A percentile compares a stretch with the other conserved stretches of the same genome.
phyloP scores from a whole-genome alignment of 2,888 invertebrate species.

The Ecliptopera silaceata region DNA sequence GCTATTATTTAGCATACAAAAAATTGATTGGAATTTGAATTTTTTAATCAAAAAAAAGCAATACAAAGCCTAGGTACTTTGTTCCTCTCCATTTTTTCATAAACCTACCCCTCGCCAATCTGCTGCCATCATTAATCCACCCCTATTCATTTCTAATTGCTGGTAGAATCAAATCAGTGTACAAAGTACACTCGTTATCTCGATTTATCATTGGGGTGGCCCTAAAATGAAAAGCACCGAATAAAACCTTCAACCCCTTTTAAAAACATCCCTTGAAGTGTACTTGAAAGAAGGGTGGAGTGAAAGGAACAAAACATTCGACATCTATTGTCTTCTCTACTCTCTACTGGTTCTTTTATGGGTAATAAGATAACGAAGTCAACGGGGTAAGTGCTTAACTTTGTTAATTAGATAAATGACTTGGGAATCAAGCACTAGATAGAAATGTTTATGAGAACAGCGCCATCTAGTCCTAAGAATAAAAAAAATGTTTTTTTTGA shows the following conservation, averaged over 20 bases:
- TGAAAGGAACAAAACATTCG: constrained; percentile 13
- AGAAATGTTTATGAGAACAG: too few relatives aligned
- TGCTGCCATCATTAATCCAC: constrained; percentile 19
- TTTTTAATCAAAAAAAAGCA: neutral
- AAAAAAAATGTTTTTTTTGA: too few relatives aligned
- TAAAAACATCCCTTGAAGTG: constrained; percentile 17
- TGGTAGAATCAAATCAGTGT: constrained; percentile 27
- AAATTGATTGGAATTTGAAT: too few relatives aligned
- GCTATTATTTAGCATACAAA: too few relatives aligned
- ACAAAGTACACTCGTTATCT: constrained; percentile 28
- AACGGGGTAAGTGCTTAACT: too few relatives aligned
- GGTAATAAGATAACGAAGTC: too few relatives aligned
- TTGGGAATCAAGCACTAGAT: too few relatives aligned
- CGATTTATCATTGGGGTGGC: constrained; percentile 29
- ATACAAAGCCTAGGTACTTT: neutral
- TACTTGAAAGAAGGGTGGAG: constrained; percentile 9
- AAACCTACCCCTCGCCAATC: constrained; percentile 6
- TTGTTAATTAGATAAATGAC: too few relatives aligned
- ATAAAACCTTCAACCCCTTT: constrained; percentile 25
- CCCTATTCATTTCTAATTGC: constrained; percentile 27
- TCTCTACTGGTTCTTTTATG: neutral
- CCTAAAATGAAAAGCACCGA: constrained; percentile 14
- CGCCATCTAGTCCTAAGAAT: too few relatives aligned
- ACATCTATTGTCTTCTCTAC: neutral
- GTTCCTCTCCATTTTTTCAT: constrained; percentile 1